Evolutionary conservation across 1,140 invertebrate genomes (phyloP), one percentile per base, ranked within the genome.

Genomic region (Lepidurus packardi): DNA sequence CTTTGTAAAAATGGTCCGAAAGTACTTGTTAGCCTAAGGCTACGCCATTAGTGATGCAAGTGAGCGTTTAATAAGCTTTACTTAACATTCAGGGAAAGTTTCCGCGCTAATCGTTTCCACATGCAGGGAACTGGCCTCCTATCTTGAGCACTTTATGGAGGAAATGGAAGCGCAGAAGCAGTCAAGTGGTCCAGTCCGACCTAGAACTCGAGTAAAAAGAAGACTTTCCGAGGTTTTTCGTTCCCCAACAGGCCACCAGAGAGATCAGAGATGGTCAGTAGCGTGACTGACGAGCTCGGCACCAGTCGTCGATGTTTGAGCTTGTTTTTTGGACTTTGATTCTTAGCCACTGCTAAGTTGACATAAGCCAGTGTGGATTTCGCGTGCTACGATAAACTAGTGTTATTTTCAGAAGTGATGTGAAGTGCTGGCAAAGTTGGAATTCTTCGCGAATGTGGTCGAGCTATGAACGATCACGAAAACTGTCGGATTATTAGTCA

Each of bases 401-500:
- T 65, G 53, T 16, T 7, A 65, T n/a, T 65, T n/a, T n/a, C n/a
- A 65, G 6, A 65, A 65, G 53, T 65, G 53, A 21, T n/a, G 16
- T 16, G 45, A 16, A 11, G 45, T 47, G 34, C 34, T 34, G 9
- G 21, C 53, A 65, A 13, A 65, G 0, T 16, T 65, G 16, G n/a
- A n/a, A 4, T 65, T 65, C 21, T 65, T 65, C 9, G 13, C 53
- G 53, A 16, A 65, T 65, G 16, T 16, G 16, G 16, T 65, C 21
- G 53, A n/a, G 13, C 53, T 65, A 65, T 65, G 53, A 65, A 65
- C 13, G 21, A 13, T 21, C 16, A 7, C 13, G 13, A 65, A 65
- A 65, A 65, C 53, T 65, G 34, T 34, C 21, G 53, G 53, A 65
- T 65, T 65, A 65, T 13, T 65, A 65, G 53, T 13, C 53, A 65